Evolutionary conservation across 2,113 vertebrate genomes (phyloP).

Genomic region (Hiodon alosoides): DNA sequence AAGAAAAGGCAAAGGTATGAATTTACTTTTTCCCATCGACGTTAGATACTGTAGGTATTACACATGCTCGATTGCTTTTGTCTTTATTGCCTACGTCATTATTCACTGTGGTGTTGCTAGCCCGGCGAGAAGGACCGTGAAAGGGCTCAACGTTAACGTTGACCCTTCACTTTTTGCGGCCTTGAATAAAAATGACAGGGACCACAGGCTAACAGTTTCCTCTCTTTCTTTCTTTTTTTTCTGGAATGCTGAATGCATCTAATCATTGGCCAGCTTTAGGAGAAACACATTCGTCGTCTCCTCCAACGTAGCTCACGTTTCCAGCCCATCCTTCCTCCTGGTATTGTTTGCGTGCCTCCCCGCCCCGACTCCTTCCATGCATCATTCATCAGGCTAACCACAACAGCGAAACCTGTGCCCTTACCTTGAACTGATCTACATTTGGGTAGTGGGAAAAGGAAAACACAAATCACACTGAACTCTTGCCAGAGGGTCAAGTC

Average conservation of each 20-base stretch:
- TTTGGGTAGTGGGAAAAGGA: slow-evolving; percentile 24
- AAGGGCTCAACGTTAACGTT: not conserved
- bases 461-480: slow-evolving; percentile 19
- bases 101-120: slow-evolving; percentile 12
- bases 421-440: slow-evolving; percentile 68
- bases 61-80: slow-evolving; percentile 16
- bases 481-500: slow-evolving; percentile 15
- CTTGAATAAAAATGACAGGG: slow-evolving; percentile 39
- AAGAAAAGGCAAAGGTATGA: slow-evolving; percentile 3
- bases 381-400: slow-evolving; percentile 68
- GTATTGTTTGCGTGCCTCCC: slow-evolving; percentile 55
- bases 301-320: slow-evolving; percentile 66
- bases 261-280: slow-evolving; percentile 65
- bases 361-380: slow-evolving; percentile 61
- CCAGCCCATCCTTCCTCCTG: slow-evolving; percentile 60
- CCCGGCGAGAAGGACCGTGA: not conserved
- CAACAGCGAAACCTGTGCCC: slow-evolving; percentile 59
- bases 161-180: not conserved
- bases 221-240: slow-evolving; percentile 25
- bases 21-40: slow-evolving; percentile 2
- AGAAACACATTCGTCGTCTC: slow-evolving; percentile 65
- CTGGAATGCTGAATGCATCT: slow-evolving; percentile 69
- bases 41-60: not conserved
- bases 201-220: slow-evolving; percentile 41
- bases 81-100: not conserved